Base-by-base conservation (phyloP, 2,888 invertebrate genomes). In the Acleris emargana region DNA sequence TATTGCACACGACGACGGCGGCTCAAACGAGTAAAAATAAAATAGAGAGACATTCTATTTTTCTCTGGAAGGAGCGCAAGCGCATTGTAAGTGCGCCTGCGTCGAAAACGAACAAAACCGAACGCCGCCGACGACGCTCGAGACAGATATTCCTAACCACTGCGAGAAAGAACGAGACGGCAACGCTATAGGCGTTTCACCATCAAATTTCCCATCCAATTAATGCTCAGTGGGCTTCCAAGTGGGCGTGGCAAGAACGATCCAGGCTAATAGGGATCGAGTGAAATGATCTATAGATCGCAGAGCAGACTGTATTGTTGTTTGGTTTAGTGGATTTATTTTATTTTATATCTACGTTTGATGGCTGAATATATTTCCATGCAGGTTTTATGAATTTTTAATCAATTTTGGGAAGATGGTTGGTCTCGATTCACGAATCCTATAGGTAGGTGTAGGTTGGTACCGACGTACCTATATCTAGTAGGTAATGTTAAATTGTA, bases 251-350 rank as follows among this genome's bases (percentile, higher is more conserved):
- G 89, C 86, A 73, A 78, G 45, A 71, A 72, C 76, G 83, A 84
- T 84, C 81, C 87, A 88, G 81, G 82, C 91, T 91, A 92, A 91
- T 91, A 88, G 87, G 87, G 86, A 88, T 88, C 84, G 85, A 89
- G 86, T 76, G 83, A 89, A 90, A 92, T 91, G 92, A 92, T 91
- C 90, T 90, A 91, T 90, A 90, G 91, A 90, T 88, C 88, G 77
- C 78, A 81, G 78, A 75, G 83, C 81, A 82, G 80, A 81, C 81
- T 80, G 89, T 86, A 91, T 91, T 91, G 90, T 91, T 89, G 87
- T 88, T 82, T 84, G 81, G 84, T 86, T 87, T 87, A 83, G 80
- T 83, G 84, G 85, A 86, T 83, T 89, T 88, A 86, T 88, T 88
- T 89, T 88, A 86, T 88, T 88, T 87, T 85, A 84, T 83, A 83